These are phyloP conservation scores for Nasonia vitripennis DNA, from an alignment of 1,140 invertebrate genomes.

Conservation along the genomic window DNA sequence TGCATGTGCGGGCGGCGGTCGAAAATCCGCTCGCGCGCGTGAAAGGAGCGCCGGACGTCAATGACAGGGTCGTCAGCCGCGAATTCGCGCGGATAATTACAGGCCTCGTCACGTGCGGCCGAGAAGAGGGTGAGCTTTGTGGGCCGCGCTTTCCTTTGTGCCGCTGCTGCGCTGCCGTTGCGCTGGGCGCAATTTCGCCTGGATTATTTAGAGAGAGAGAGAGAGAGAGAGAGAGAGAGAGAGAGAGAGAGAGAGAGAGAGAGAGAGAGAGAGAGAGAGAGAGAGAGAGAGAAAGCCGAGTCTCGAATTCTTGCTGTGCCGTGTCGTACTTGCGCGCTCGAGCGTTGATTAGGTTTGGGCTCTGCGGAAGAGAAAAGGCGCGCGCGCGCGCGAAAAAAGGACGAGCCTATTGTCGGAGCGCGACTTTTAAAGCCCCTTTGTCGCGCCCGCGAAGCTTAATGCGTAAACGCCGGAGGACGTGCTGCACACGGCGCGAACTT, in stretches of 20 bases:
- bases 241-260: too few species aligned
- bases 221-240: background rate
- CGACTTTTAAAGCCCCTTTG: background rate
- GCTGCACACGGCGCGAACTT: too few species aligned
- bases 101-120: background rate
- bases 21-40: background rate
- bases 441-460: too few species aligned
- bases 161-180: too few species aligned
- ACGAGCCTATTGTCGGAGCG: background rate
- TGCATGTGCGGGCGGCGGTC: background rate
- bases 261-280: background rate
- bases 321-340: background rate
- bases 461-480: too few species aligned
- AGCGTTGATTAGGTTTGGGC: background rate
- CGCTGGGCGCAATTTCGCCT: background rate
- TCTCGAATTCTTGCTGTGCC: conserved; percentile 9
- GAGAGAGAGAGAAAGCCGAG: background rate
- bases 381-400: background rate
- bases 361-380: background rate
- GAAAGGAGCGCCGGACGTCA: background rate
- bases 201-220: conserved; percentile 29
- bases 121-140: conserved; percentile 4
- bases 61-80: conserved; percentile 25
- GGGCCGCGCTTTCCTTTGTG: conserved; percentile 23
- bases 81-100: conserved; percentile 37